Evolutionary conservation across 2,888 invertebrate genomes (phyloP), one percentile per base, ranked within the genome.

Genomic region (Poecilobothrus nobilitatus): DNA sequence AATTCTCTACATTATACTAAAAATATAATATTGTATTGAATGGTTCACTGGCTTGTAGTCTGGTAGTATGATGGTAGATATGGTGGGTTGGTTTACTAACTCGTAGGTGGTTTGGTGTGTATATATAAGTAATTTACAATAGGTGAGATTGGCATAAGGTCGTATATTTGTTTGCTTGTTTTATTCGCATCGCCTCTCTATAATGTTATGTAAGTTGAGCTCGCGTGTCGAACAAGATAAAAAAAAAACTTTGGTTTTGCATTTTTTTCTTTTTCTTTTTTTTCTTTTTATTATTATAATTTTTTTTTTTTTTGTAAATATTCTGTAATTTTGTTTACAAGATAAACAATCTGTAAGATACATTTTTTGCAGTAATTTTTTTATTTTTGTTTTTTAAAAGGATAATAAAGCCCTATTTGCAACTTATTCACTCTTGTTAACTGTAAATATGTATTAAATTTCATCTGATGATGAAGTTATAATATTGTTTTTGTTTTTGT

Each of bases 261-360:
- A 9, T 15, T 44, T 12, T 3, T 15, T 15, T 44, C 8, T 44
- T 44, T 44, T 44, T 44, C 15, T 44, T 44, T n/a, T n/a, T n/a
- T n/a, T n/a, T n/a, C n/a, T n/a, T n/a, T n/a, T n/a, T n/a, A n/a
- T n/a, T n/a, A n/a, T n/a, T n/a, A n/a, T n/a, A n/a, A n/a, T n/a
- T 1, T 53, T 53, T 53, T 53, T 53, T 12, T 53, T 53, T 53
- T 53, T n/a, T 18, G 53, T 53, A 53, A 53, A 53, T 53, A 53
- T 18, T 15, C 53, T 18, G 53, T 53, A 53, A 53, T 53, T 53
- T 53, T 53, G 53, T 53, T 53, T 53, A 53, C 53, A 53, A 18
- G 53, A 53, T 53, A 53, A 53, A 53, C 53, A 53, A 53, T 53
- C 53, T 53, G 53, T 53, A 53, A 53, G 18, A 53, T 53, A 53